Evolutionary conservation across 2,888 invertebrate genomes (phyloP).

Genomic region (Andrena minutula): DNA sequence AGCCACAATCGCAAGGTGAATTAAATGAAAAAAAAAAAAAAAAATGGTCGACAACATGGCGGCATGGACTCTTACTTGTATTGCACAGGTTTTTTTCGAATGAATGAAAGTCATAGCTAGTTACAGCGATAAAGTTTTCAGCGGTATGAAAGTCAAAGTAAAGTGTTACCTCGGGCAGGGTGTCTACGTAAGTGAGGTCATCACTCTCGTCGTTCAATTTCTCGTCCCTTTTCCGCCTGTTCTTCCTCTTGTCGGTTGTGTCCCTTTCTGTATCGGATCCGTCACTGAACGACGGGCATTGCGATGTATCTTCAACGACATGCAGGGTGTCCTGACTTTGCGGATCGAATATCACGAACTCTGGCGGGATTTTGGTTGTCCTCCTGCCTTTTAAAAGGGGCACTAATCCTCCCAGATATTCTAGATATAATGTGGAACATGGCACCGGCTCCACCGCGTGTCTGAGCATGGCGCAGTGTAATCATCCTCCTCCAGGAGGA

Average conservation of each 20-base stretch:
- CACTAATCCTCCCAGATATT: constrained; percentile 98
- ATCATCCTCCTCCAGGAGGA: constrained; percentile 92
- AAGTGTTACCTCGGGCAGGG: constrained; percentile 91
- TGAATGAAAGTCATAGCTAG: no score
- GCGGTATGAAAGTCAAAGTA: neutral
- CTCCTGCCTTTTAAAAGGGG: constrained; percentile 97
- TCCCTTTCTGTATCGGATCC: constrained; percentile 88
- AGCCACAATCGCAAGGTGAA: no score
- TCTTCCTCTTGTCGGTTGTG: constrained; percentile 88
- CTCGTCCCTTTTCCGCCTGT: constrained; percentile 85
- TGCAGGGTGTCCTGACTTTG: constrained; percentile 90
- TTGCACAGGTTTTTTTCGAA: neutral
- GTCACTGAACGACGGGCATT: constrained; percentile 85
- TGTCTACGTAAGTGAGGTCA: constrained; percentile 93
- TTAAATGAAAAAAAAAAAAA: no score
- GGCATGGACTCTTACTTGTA: constrained; percentile 8
- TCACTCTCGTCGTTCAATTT: constrained; percentile 86
- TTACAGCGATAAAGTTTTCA: no score
- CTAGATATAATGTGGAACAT: constrained; percentile 95
- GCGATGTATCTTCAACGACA: constrained; percentile 76
- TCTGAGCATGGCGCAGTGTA: constrained; percentile 99
- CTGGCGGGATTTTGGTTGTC: constrained; percentile 98
- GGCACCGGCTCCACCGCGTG: constrained; percentile 95
- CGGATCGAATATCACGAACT: constrained; percentile 98
- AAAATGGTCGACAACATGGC: no score